Percentiles rank a stretch among this genome's conserved stretches.
These are phyloP conservation scores for Sylvilagus bachmani DNA, from an alignment of 2,113 vertebrate genomes.

Conservation along the genomic window DNA sequence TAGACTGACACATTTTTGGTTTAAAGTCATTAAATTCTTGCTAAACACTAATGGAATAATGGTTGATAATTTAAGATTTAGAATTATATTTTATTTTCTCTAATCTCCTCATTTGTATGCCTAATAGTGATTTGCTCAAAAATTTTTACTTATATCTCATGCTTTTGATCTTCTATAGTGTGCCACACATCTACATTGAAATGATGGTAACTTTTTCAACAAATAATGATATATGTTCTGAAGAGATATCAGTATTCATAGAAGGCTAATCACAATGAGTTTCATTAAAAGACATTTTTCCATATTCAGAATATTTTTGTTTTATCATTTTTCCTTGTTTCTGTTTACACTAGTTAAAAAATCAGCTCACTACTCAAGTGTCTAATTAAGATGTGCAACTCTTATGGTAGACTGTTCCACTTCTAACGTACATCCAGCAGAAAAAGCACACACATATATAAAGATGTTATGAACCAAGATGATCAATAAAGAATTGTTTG, in stretches of 20 bases:
- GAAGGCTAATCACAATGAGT: not conserved
- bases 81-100: not conserved
- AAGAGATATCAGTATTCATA: slow-evolving; percentile 15
- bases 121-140: not conserved
- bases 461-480: not conserved
- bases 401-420: not conserved
- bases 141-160: not conserved
- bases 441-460: not conserved
- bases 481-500: not conserved
- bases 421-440: not conserved
- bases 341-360: slow-evolving; percentile 1
- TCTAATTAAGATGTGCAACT: not conserved
- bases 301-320: not conserved
- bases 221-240: not conserved
- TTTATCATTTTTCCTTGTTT: not conserved
- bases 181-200: not conserved
- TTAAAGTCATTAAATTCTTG: slow-evolving; percentile 4
- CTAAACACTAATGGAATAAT: not conserved
- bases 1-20: not conserved
- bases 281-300: not conserved
- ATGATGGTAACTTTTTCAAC: not conserved
- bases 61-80: not conserved
- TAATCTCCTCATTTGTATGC: not conserved
- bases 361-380: slow-evolving; percentile 17
- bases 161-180: not conserved